Conservation (phyloP, 2,888 invertebrate genomes). For the Nemotelus nigrinus region DNA sequence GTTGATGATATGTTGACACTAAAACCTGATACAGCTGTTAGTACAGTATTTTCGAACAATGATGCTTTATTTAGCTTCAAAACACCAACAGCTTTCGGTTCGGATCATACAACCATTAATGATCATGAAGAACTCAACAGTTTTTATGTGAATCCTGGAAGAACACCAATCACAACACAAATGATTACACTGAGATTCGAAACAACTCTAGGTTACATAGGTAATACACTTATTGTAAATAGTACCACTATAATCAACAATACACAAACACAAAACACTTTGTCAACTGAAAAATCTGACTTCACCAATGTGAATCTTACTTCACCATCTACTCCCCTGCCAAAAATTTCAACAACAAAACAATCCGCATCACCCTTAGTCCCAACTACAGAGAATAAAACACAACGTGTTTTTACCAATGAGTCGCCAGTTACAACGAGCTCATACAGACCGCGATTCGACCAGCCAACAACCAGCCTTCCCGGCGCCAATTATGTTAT, state of each 20-base stretch:
- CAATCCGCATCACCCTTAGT: conserved; percentile 27
- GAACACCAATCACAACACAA: neutral
- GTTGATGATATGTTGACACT: conserved; percentile 17
- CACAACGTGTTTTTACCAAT: neutral
- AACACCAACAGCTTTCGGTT: conserved; percentile 9
- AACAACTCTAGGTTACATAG: conserved; percentile 45
- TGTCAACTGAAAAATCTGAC: conserved; percentile 35
- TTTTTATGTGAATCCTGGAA: conserved; percentile 43
- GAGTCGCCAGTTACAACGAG: conserved; percentile 42
- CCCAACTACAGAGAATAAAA: neutral
- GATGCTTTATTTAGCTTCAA: neutral
- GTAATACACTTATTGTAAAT: conserved; percentile 45
- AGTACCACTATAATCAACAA: conserved; percentile 12
- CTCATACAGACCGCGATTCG: conserved; percentile 52
- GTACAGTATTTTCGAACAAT: conserved; percentile 4
- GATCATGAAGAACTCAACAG: neutral
- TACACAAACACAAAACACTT: conserved; percentile 36
- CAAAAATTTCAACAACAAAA: conserved; percentile 48
- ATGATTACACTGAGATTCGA: conserved; percentile 47
- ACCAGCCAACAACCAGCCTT: conserved; percentile 48
- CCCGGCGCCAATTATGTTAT: conserved; percentile 73
- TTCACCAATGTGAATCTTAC: neutral
- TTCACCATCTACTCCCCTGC: conserved; percentile 22
- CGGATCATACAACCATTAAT: neutral
- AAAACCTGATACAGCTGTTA: conserved; percentile 21